Evolutionary conservation across 2,888 invertebrate genomes (phyloP).

Genomic region (Cheiracanthium punctorium): DNA sequence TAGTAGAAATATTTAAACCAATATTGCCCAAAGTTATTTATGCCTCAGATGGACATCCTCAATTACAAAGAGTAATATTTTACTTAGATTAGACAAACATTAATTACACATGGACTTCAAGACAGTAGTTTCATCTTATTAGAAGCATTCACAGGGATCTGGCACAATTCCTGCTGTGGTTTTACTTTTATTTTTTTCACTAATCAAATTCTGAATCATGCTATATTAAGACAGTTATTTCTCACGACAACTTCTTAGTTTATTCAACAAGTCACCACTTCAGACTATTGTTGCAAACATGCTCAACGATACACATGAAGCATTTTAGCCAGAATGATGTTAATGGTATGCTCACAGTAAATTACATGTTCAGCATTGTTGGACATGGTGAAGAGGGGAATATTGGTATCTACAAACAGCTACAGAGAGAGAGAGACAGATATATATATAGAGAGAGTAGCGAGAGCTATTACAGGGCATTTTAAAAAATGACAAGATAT

Average conservation of each 20-base stretch:
- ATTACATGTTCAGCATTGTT: slow-evolving; percentile 24
- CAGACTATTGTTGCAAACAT: slow-evolving; percentile 19
- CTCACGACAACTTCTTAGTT: slow-evolving; percentile 29
- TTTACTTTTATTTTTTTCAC: too few species aligned
- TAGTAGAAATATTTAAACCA: neutral
- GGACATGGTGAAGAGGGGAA: slow-evolving; percentile 24
- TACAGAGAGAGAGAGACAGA: slow-evolving; percentile 27
- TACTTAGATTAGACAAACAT: slow-evolving; percentile 54
- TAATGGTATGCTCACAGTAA: slow-evolving; percentile 25
- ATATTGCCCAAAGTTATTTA: slow-evolving; percentile 25
- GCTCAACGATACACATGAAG: slow-evolving; percentile 29
- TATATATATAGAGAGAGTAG: slow-evolving; percentile 41
- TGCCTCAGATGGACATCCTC: slow-evolving; percentile 4
- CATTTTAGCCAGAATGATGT: slow-evolving; percentile 14
- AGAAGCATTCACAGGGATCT: slow-evolving; percentile 47
- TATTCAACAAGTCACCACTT: slow-evolving; percentile 18
- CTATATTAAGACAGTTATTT: slow-evolving; percentile 39
- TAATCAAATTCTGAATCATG: slow-evolving; percentile 30
- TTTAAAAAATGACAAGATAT: slow-evolving; percentile 59
- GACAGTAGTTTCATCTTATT: slow-evolving; percentile 32
- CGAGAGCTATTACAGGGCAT: slow-evolving; percentile 40
- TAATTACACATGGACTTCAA: slow-evolving; percentile 52
- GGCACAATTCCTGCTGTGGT: slow-evolving; percentile 19
- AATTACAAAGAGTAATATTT: slow-evolving; percentile 29
- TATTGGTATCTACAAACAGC: slow-evolving; percentile 26